A percentile compares a stretch with the other conserved stretches of the same genome.
These are phyloP conservation scores for Drosophila bunnanda DNA, from an alignment of 2,888 invertebrate genomes.

Conservation along the genomic window DNA sequence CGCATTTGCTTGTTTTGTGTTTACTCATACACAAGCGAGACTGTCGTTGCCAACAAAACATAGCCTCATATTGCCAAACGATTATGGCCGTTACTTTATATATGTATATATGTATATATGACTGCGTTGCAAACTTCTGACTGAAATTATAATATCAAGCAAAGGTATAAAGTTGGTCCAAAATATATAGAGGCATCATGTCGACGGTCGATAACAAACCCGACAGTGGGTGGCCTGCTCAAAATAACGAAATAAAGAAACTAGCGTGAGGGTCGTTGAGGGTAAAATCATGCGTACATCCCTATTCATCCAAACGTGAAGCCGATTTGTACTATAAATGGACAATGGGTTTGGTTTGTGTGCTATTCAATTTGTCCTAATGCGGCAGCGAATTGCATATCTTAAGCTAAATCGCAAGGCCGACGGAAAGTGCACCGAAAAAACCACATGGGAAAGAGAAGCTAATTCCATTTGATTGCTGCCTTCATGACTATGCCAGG, in stretches of 20 bases:
- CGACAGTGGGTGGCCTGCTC: not conserved
- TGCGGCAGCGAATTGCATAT: conserved; percentile 64
- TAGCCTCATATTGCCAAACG: no score
- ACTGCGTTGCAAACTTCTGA: no score
- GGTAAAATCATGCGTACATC: not conserved
- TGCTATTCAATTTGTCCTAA: conserved; percentile 67
- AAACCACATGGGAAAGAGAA: conserved; percentile 35
- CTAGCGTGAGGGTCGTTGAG: not conserved
- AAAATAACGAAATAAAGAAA: not conserved
- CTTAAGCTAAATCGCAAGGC: conserved; percentile 57
- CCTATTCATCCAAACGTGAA: not conserved
- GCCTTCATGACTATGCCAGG: conserved; percentile 12
- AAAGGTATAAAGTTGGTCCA: not conserved
- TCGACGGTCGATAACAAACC: not conserved
- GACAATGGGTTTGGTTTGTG: conserved; percentile 32
- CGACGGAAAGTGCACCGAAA: conserved; percentile 18
- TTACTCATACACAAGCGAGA: no score
- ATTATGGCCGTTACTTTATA: no score
- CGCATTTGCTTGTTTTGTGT: no score
- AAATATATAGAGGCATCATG: not conserved
- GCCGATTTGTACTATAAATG: conserved; percentile 35
- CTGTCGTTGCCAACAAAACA: no score
- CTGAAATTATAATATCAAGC: no score
- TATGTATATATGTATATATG: no score
- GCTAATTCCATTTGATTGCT: conserved; percentile 67